Conservation (phyloP, 2,888 invertebrate species). For the Apeira syringaria region DNA sequence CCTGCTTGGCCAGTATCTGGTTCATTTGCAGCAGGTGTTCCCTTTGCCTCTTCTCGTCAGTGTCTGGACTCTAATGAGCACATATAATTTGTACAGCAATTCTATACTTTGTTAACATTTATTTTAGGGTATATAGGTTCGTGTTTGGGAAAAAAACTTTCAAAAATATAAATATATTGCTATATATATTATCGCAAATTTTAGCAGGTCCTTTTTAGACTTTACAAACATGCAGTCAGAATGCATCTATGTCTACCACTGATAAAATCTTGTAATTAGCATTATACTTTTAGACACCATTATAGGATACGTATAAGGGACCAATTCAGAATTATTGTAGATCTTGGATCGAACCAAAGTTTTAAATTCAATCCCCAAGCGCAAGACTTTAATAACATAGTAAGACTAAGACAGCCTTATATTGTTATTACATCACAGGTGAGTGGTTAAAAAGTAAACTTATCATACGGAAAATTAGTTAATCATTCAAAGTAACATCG, state of each 20-base stretch:
- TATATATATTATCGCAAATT: too few species aligned
- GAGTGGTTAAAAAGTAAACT: conserved; percentile 15
- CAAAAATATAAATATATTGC: too few species aligned
- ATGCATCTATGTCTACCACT: too few species aligned
- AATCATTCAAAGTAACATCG: conserved; percentile 50
- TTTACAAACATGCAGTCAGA: too few species aligned
- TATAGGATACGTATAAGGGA: not conserved
- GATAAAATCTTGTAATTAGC: too few species aligned
- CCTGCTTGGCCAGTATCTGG: conserved; percentile 96
- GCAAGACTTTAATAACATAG: too few species aligned
- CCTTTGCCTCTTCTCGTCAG: conserved; percentile 93
- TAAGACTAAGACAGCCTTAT: too few species aligned
- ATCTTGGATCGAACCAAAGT: too few species aligned
- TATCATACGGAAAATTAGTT: conserved; percentile 44
- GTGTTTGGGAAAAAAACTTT: conserved; percentile 37
- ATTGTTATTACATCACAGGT: too few species aligned
- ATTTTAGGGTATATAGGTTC: conserved; percentile 22
- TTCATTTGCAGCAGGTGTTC: conserved; percentile 95
- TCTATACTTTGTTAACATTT: conserved; percentile 57
- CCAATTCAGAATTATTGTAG: not conserved
- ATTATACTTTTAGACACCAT: conserved; percentile 35
- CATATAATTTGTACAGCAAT: conserved; percentile 69
- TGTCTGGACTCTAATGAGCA: conserved; percentile 86
- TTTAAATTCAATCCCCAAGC: too few species aligned
- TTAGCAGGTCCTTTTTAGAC: too few species aligned